Percentiles rank a stretch among this genome's conserved stretches.
These are phyloP conservation scores for Catharus fuscescens DNA, from an alignment of 2,113 vertebrate species.

Conservation along the genomic window DNA sequence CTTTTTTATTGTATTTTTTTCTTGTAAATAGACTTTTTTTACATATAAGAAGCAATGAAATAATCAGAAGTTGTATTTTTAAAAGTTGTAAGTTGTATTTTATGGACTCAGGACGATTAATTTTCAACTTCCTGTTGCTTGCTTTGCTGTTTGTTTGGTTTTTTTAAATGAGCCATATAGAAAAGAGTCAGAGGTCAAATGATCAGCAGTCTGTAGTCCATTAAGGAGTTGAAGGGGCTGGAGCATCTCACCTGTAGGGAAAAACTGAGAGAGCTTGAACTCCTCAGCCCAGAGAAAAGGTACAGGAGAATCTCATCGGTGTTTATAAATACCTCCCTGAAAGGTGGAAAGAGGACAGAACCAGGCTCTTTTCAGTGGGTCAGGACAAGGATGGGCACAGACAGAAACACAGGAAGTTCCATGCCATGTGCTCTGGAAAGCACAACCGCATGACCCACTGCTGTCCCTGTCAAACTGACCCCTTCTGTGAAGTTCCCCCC, in stretches of 20 bases:
- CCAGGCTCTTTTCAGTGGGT: too few relatives aligned
- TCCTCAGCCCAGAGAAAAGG: background rate
- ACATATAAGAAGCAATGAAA: background rate
- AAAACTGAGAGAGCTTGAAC: background rate
- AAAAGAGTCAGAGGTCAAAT: background rate
- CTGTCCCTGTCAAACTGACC: background rate
- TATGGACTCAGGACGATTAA: background rate
- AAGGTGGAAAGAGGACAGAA: background rate
- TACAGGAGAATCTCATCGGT: background rate
- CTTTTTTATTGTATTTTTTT: background rate
- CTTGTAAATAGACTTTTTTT: background rate
- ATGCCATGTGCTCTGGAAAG: background rate
- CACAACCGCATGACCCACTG: accelerated
- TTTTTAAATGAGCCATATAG: background rate
- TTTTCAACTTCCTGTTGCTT: background rate
- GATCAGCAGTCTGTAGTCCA: background rate
- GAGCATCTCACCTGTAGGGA: background rate
- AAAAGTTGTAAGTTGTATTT: background rate
- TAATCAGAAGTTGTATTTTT: background rate
- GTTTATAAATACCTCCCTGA: background rate
- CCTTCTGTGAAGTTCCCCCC: background rate
- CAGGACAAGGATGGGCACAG: accelerated
- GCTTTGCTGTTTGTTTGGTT: background rate
- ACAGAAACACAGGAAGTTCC: background rate
- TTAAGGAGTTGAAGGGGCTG: background rate